A percentile compares a stretch with the other conserved stretches of the same genome.
Conservation (phyloP, 2,113 vertebrate species). For the Phrynocephalus versicolor region DNA sequence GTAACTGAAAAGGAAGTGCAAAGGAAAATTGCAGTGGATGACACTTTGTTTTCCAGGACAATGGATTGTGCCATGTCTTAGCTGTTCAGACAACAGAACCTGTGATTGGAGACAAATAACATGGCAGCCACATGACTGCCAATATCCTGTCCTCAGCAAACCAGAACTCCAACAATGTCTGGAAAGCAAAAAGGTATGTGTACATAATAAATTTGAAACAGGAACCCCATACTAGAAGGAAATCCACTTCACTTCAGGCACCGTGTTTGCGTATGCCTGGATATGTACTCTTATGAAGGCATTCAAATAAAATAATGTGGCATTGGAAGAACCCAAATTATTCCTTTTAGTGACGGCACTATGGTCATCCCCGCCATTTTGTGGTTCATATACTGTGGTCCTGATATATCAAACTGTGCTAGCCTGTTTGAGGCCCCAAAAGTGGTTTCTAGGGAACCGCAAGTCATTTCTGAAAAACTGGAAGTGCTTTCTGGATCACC, state of each 20-base stretch:
- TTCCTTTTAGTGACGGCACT: not conserved
- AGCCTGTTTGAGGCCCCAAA: too few relatives aligned
- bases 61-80: constrained; percentile 96
- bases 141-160: constrained; percentile 73
- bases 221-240: not conserved
- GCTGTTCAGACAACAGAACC: constrained; percentile 93
- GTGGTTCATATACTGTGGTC: too few relatives aligned
- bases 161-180: constrained; percentile 85
- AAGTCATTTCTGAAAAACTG: too few relatives aligned
- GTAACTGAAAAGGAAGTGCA: not conserved
- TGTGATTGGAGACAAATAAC: constrained; percentile 94
- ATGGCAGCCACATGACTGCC: constrained; percentile 89
- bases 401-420: too few relatives aligned
- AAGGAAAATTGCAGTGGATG: not conserved
- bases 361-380: too few relatives aligned
- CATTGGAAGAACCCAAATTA: not conserved
- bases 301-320: constrained; percentile 14
- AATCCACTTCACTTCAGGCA: not conserved
- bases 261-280: not conserved
- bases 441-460: too few relatives aligned
- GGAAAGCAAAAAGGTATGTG: constrained; percentile 85
- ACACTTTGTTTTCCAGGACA: constrained; percentile 78
- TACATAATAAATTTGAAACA: constrained; percentile 59
- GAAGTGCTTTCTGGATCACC: too few relatives aligned
- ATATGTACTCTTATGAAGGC: not conserved